Percentiles rank a stretch among this genome's conserved stretches.
Evolutionary conservation across 2,888 invertebrate species (phyloP).

Genomic region (Junonia oenone): DNA sequence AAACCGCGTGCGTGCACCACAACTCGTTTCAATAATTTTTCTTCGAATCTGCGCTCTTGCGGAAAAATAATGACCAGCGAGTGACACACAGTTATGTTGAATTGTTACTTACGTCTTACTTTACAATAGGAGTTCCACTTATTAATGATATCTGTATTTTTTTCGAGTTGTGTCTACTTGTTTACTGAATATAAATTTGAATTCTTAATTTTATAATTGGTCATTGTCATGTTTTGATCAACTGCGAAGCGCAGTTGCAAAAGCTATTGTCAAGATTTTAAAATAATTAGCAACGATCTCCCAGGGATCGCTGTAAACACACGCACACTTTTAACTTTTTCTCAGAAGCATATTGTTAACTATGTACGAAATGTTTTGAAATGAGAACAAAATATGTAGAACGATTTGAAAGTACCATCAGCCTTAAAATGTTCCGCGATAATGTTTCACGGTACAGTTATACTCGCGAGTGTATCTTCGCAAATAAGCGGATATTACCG

Average conservation of each 20-base stretch:
- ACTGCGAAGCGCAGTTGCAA: constrained; percentile 36
- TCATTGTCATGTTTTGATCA: neutral
- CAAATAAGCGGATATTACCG: constrained; percentile 19
- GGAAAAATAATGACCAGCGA: constrained; percentile 29
- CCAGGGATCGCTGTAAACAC: constrained; percentile 56
- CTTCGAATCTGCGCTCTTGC: constrained; percentile 29
- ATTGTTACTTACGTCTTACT: neutral
- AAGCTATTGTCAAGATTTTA: constrained; percentile 44
- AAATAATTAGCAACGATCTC: constrained; percentile 55
- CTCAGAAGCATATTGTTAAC: constrained; percentile 49
- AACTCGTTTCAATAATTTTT: constrained; percentile 33
- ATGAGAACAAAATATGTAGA: constrained; percentile 4
- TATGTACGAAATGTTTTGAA: constrained; percentile 36
- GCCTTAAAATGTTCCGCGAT: neutral
- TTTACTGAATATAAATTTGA: neutral
- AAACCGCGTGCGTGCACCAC: constrained; percentile 29
- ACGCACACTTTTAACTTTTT: constrained; percentile 43
- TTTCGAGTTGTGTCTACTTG: neutral
- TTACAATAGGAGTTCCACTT: neutral
- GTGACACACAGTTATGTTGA: constrained; percentile 25
- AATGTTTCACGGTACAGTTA: constrained; percentile 23
- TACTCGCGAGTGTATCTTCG: constrained; percentile 27
- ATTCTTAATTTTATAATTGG: neutral
- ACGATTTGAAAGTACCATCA: constrained; percentile 17
- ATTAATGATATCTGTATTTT: too few species aligned